These are phyloP conservation scores for Zosterops lateralis DNA, from an alignment of 2,113 vertebrate species.

Conservation along the genomic window DNA sequence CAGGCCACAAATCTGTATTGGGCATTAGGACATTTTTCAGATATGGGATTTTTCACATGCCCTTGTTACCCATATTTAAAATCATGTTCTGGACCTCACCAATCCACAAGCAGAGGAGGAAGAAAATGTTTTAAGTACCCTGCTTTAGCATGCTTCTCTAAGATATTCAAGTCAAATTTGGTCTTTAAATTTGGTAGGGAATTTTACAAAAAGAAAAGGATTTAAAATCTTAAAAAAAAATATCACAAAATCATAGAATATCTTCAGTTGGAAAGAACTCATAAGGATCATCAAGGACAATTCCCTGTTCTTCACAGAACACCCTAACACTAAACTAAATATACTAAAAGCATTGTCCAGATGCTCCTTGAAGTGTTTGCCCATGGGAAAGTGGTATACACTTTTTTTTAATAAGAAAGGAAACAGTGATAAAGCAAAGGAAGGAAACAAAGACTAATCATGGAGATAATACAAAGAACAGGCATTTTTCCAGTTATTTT, in stretches of 20 bases:
- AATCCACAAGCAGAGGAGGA: background rate
- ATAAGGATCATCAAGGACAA: background rate
- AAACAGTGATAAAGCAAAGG: conserved; percentile 16
- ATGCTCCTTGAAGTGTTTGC: background rate
- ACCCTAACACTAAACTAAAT: background rate
- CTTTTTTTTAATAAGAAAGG: background rate
- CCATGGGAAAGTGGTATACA: background rate
- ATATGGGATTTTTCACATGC: background rate
- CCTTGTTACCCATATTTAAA: background rate
- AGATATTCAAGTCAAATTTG: background rate
- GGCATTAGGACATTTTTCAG: background rate
- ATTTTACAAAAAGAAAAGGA: background rate
- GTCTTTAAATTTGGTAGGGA: background rate
- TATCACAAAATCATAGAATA: background rate
- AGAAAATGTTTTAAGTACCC: background rate
- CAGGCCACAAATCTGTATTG: background rate
- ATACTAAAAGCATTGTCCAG: background rate
- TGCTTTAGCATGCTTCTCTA: background rate
- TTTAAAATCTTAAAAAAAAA: background rate
- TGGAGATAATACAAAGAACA: background rate
- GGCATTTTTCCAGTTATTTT: background rate
- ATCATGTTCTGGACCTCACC: background rate
- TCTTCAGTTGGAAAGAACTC: background rate
- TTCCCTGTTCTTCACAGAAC: background rate
- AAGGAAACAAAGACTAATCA: background rate